Percentiles rank a stretch among this genome's conserved stretches.
Evolutionary conservation across 1,140 invertebrate genomes (phyloP).

Genomic region (Drosophila paulistorum): DNA sequence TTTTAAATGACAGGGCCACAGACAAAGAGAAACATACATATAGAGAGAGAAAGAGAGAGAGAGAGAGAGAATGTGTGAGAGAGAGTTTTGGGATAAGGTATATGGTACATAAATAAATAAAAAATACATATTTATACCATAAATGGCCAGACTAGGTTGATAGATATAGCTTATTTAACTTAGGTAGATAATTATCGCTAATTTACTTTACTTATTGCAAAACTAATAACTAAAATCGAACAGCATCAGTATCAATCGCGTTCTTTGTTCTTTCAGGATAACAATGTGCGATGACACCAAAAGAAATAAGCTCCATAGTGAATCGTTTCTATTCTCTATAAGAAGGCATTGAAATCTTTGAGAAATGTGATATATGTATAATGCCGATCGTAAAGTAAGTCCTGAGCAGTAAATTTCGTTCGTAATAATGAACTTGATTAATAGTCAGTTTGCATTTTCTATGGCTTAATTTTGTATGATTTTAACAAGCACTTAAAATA

Average conservation of each 20-base stretch:
- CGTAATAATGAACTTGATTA: not conserved
- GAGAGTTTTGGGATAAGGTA: not conserved
- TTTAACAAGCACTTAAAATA: not conserved
- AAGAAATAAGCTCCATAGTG: too few relatives aligned
- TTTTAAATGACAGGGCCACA: slow-evolving; percentile 21
- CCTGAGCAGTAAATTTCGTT: not conserved
- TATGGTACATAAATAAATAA: not conserved
- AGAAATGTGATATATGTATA: too few relatives aligned
- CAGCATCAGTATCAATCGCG: too few relatives aligned
- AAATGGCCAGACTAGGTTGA: not conserved
- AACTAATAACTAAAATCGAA: too few relatives aligned
- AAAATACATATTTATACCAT: not conserved
- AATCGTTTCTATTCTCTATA: too few relatives aligned
- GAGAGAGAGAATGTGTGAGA: slow-evolving; percentile 9
- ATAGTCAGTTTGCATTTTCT: not conserved
- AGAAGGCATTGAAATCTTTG: too few relatives aligned
- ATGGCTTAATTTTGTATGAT: not conserved
- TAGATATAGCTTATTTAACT: not conserved
- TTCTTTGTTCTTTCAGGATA: too few relatives aligned
- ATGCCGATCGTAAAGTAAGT: too few relatives aligned
- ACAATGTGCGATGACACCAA: too few relatives aligned
- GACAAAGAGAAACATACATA: not conserved
- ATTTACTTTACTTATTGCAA: not conserved
- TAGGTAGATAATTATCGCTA: not conserved
- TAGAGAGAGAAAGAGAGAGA: slow-evolving; percentile 42